A percentile compares a stretch with the other conserved stretches of the same genome.
phyloP scores from a whole-genome alignment of 2,113 vertebrate species.

The Protobothrops flavoviridis region DNA sequence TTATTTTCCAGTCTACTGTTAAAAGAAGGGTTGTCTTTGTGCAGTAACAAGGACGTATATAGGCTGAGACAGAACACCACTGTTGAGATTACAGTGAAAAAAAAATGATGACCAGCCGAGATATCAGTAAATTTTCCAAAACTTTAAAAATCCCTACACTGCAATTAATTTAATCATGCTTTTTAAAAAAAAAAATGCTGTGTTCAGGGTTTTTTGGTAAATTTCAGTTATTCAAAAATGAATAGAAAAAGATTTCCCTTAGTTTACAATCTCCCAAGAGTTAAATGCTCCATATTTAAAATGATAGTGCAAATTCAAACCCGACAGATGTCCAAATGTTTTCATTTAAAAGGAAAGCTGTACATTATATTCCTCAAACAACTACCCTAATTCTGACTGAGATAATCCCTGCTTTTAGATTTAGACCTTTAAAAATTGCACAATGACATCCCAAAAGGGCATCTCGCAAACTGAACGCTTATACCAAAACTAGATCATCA shows the following conservation, averaged over 20 bases:
- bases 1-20: too few species aligned
- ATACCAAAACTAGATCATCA: slow-evolving; percentile 41
- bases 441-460: slow-evolving; percentile 61
- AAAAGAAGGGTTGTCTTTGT: too few species aligned
- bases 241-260: background rate
- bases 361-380: slow-evolving; percentile 64
- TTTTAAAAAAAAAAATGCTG: background rate
- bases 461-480: slow-evolving; percentile 38
- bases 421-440: slow-evolving; percentile 55
- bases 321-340: slow-evolving; percentile 38
- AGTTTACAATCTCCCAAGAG: background rate
- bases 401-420: slow-evolving; percentile 65
- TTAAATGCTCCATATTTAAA: slow-evolving; percentile 17
- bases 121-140: background rate
- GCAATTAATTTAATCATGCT: background rate
- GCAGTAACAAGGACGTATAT: too few species aligned
- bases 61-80: too few species aligned
- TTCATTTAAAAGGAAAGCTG: slow-evolving; percentile 62
- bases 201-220: background rate
- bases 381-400: slow-evolving; percentile 48
- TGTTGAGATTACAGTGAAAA: background rate
- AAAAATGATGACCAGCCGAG: background rate
- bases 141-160: background rate
- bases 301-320: slow-evolving; percentile 23
- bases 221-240: background rate